Base-by-base conservation (phyloP, 2,888 invertebrate species). In the Hylaea fasciaria region DNA sequence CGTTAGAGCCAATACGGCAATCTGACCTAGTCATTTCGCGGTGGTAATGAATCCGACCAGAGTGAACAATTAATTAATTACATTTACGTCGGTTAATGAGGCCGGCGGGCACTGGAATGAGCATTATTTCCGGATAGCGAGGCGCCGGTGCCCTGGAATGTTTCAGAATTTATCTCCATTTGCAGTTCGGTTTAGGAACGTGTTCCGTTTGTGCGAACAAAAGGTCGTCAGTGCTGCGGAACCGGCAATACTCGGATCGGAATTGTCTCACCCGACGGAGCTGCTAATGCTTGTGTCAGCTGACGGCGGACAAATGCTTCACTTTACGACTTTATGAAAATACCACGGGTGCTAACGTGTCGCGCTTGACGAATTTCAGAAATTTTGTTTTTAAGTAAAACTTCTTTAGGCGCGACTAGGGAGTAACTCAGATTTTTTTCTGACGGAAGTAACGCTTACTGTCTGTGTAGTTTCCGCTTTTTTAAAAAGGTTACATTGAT, bases 181-280 rank as follows among this genome's bases (percentile, higher is more conserved):
- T 80, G 80, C 80, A 77, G 82, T 81, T 82, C 75, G 69, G 77
- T 82, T 82, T 81, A 77, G 77, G 81, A 83, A 78, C 79, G 74
- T 79, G 76, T 81, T 83, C 81, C 82, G 82, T 74, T 75, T 70
- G 73, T 63, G 72, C 71, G 71, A 80, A 87, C 86, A 87, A 87
- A 87, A 86, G 86, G 81, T 84, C 81, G 78, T 74, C 82, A 79
- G 77, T 74, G 74, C 40, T 16, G 49, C 50, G 80, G 78, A 81
- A 81, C 81, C 77, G 83, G 83, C 82, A 84, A 86, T 84, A 85
- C 80, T 78, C 81, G 77, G 81, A 81, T 83, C 82, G 76, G 80
- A 80, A 83, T 83, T 85, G 84, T 78, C 82, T 74, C 70, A 73
- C 70, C 69, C 71, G 60, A 48, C 50, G 37, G 66, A 71, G 72